Evolutionary conservation across 2,888 invertebrate species (phyloP).

Genomic region (Schizotus pectinicornis): DNA sequence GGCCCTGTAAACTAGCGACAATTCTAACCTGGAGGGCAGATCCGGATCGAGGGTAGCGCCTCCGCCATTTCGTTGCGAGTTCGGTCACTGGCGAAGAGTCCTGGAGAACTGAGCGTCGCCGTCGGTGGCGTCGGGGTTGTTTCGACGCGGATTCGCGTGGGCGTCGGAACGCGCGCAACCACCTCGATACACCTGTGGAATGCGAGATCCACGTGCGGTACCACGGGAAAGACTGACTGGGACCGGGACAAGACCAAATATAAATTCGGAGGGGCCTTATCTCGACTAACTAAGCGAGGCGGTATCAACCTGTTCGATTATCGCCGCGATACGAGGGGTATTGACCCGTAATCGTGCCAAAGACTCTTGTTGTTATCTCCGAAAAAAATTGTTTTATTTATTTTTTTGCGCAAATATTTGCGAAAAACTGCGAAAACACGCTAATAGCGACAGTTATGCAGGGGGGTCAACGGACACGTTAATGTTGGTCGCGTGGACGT

Average conservation of each 20-base stretch:
- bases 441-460: no score
- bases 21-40: slow-evolving; percentile 14
- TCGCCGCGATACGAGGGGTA: slow-evolving; percentile 29
- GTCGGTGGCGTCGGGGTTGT: slow-evolving; percentile 45
- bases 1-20: not conserved
- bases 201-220: slow-evolving; percentile 23
- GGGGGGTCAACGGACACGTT: not conserved
- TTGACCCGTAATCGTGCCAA: slow-evolving; percentile 41
- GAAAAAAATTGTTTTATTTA: slow-evolving; percentile 14
- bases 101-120: slow-evolving; percentile 30
- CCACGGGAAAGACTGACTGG: not conserved
- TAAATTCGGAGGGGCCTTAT: not conserved
- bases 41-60: slow-evolving; percentile 10
- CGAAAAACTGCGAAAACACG: slow-evolving; percentile 3
- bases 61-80: not conserved
- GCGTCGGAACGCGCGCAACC: slow-evolving; percentile 47
- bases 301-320: slow-evolving; percentile 10
- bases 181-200: slow-evolving; percentile 41
- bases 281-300: not conserved
- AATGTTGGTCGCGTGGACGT: not conserved
- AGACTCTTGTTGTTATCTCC: slow-evolving; percentile 33
- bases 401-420: slow-evolving; percentile 13
- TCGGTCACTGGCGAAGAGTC: slow-evolving; percentile 6
- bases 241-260: not conserved
- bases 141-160: slow-evolving; percentile 44